Evolutionary conservation across 1,140 invertebrate species (phyloP), one percentile per base, ranked within the genome.

Genomic region (Drosophila ambigua): DNA sequence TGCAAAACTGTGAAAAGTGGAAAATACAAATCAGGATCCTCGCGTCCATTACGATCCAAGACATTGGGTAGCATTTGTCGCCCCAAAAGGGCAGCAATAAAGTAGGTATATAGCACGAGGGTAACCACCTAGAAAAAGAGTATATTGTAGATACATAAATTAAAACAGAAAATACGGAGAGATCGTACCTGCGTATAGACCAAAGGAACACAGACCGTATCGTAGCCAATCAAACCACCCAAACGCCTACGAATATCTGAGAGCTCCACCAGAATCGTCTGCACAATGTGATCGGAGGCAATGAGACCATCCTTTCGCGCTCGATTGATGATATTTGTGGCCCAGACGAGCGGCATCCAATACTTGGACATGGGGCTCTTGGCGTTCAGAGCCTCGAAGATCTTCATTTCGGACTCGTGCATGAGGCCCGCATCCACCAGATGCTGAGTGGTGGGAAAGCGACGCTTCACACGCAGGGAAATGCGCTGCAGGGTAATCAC

Each of bases 131-230:
- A 53, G 26, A 46, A 61, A 41, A 35, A 31, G 50, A 48, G 23
- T 4, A 28, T 51, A 39, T 44, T 49, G 3, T 4, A 44, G 20
- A 53, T 8, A 24, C 24, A 52, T 50, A 23, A 51, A 6, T 45
- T 11, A 6, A 16, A 26, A 5, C 2, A 2, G 2, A 1, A 5
- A 13, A 2, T 4, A 1, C 4, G 7, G 2, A 5, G 0, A 45
- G 59, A 92, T 93, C 90, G 9, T 39, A 98, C 98, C 96, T 99
- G 98, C 57, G 98, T 99, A 92, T 99, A 99, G 61, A 99, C 98
- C 26, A 99, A 94, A 45, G 98, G 98, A 67, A 99, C 98, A 91
- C 97, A 98, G 77, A 99, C 98, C 83, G 98, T 99, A 93, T 99
- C 98, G 92, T 99, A 99, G 52, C 96, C 96, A 76, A 97, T 97